Percentiles rank a stretch among this genome's conserved stretches.
phyloP scores from a whole-genome alignment of 2,113 vertebrate genomes.

The Tetraodon nigroviridis region DNA sequence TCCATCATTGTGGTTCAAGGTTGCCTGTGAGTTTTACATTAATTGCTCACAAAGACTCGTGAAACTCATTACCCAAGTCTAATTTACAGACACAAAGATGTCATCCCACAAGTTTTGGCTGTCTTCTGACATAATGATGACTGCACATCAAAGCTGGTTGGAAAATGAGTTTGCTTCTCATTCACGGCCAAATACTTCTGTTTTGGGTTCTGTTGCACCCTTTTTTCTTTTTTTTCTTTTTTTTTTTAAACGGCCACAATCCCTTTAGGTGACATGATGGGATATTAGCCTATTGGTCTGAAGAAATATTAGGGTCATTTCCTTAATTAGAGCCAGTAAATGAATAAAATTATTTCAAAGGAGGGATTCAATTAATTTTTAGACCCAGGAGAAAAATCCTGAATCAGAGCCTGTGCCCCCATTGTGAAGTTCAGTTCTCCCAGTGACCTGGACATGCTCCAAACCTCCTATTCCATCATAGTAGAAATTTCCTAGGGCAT shows the following conservation, averaged over 20 bases:
- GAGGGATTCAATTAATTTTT: neutral
- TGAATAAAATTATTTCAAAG: neutral
- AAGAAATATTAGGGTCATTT: neutral
- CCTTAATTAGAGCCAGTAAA: neutral
- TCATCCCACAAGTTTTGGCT: slow-evolving; percentile 1
- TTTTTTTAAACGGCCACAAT: neutral
- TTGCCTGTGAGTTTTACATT: slow-evolving; percentile 18
- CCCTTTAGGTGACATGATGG: neutral
- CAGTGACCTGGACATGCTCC: slow-evolving; percentile 49
- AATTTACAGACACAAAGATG: neutral
- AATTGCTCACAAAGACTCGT: slow-evolving; percentile 23
- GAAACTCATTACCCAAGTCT: slow-evolving; percentile 27
- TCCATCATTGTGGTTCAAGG: neutral
- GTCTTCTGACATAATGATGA: slow-evolving; percentile 59
- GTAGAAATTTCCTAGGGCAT: slow-evolving; percentile 47
- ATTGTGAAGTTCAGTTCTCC: slow-evolving; percentile 15
- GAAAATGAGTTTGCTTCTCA: slow-evolving; percentile 21
- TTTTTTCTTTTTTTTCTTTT: neutral
- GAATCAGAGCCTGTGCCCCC: neutral
- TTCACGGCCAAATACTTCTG: slow-evolving; percentile 12
- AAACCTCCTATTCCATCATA: slow-evolving; percentile 42
- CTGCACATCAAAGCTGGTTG: neutral
- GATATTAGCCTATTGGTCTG: neutral
- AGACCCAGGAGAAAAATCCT: neutral
- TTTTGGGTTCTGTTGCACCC: neutral